Conservation (phyloP, 2,888 invertebrate genomes). For the Phytoseiulus persimilis region DNA sequence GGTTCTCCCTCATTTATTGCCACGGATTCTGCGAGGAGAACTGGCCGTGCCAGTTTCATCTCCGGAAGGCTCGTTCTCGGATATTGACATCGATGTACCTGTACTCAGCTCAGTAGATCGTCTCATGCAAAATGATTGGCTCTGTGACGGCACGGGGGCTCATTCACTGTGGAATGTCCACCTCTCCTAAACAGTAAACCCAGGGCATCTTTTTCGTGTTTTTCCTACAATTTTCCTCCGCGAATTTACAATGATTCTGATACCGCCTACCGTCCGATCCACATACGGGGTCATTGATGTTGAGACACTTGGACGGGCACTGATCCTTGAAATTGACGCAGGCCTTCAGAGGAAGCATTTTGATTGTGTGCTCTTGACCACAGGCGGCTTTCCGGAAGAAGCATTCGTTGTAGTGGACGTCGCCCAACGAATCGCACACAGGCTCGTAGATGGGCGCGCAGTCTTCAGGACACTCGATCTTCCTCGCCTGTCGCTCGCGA, state of each 20-base stretch:
- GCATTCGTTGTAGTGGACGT: constrained; percentile 45
- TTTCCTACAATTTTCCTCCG: constrained; percentile 8
- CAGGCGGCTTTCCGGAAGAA: constrained; percentile 43
- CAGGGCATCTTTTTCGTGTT: constrained; percentile 36
- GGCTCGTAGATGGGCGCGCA: constrained; percentile 44
- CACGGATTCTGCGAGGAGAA: no score
- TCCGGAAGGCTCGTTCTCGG: no score
- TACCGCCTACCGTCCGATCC: constrained; percentile 36
- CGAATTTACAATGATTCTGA: constrained; percentile 30
- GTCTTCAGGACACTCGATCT: constrained; percentile 43
- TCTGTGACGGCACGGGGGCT: no score
- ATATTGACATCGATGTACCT: no score
- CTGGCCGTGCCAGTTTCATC: no score
- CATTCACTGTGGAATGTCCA: not conserved
- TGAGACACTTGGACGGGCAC: constrained; percentile 35
- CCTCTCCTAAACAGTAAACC: constrained; percentile 20
- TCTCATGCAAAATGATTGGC: no score
- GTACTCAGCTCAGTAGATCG: no score
- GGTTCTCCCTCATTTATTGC: no score
- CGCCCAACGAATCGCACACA: constrained; percentile 45
- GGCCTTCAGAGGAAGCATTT: constrained; percentile 21
- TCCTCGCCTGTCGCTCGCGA: constrained; percentile 39
- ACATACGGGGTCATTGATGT: constrained; percentile 40
- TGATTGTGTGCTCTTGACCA: constrained; percentile 39
- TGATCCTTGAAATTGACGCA: constrained; percentile 9